Evolutionary conservation across 2,113 vertebrate genomes (phyloP).

Genomic region (Delphinapterus leucas): DNA sequence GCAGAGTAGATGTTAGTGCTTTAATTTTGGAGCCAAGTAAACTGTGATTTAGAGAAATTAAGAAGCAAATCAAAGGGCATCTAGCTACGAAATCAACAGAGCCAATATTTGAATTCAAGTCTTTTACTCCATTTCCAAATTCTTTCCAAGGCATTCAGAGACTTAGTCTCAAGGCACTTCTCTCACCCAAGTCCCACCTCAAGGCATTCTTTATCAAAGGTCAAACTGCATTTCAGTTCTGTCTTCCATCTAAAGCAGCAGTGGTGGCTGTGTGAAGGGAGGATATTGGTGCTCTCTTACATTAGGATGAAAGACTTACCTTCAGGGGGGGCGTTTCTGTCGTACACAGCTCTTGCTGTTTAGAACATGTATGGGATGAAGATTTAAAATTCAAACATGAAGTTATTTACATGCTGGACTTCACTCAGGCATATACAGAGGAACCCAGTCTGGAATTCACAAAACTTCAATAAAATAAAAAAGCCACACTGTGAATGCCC

Average conservation of each 20-base stretch:
- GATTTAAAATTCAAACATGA: neutral
- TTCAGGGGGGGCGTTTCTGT: neutral
- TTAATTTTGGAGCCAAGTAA: neutral
- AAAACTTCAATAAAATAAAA: neutral
- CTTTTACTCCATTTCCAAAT: neutral
- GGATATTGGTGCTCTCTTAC: neutral
- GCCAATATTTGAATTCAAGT: neutral
- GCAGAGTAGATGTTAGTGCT: neutral
- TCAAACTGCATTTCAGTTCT: neutral
- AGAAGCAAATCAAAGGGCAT: neutral
- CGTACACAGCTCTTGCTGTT: neutral
- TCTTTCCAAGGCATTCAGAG: neutral
- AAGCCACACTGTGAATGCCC: neutral
- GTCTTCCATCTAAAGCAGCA: neutral
- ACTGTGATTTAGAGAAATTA: neutral
- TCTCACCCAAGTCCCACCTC: neutral
- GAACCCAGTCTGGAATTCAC: neutral
- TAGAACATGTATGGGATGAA: neutral
- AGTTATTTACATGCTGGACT: neutral
- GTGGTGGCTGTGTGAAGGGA: neutral
- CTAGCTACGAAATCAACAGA: neutral
- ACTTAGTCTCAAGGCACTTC: neutral
- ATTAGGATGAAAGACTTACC: neutral
- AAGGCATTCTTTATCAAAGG: neutral
- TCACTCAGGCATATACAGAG: neutral